Base-by-base conservation (phyloP, 2,888 invertebrate species). In the Galerucella nymphaeae region DNA sequence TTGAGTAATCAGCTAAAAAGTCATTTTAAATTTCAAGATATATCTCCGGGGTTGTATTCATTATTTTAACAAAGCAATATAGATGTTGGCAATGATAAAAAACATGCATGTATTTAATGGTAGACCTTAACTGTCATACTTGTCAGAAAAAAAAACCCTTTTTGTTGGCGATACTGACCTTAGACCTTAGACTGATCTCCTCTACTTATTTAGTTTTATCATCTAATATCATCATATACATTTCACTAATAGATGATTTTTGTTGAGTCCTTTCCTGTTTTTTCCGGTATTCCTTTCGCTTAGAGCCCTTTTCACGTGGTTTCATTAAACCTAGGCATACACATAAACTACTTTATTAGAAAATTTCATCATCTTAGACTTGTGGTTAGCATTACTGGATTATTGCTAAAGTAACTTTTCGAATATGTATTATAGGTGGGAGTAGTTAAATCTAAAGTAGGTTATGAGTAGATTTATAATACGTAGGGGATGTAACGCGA, bases 271-370 rank as follows among this genome's bases (percentile, higher is more conserved):
- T 30, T 14, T 16, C 38, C 70, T 70, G 70, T 45, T 64, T 30
- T 23, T 13, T 67, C 30, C 30, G 45, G 45, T 57, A 45, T 64
- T 45, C 57, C 70, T 70, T 66, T 58, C 64, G 38, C n/a, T 67
- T 70, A 71, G 64, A 57, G 63, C 63, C 70, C 72, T 72, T 72
- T 74, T 70, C 73, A 69, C 75, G 72, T 71, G 66, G 70, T 66
- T 69, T 73, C 76, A 72, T 76, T 73, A 74, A 73, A 74, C 67
- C 71, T 58, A 66, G 53, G 53, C 69, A 65, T 71, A 66, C 66
- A 72, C 66, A 72, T 75, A 73, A 76, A 76, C 76, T 77, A 75
- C 76, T 76, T 75, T 76, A 76, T 77, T 74, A 74, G 75, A 70
- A 72, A 70, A 76, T 77, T 72, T 76, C 74, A 75, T 75, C 77